These are phyloP conservation scores for Agrotis exclamationis DNA, from an alignment of 2,888 invertebrate genomes.

Conservation along the genomic window DNA sequence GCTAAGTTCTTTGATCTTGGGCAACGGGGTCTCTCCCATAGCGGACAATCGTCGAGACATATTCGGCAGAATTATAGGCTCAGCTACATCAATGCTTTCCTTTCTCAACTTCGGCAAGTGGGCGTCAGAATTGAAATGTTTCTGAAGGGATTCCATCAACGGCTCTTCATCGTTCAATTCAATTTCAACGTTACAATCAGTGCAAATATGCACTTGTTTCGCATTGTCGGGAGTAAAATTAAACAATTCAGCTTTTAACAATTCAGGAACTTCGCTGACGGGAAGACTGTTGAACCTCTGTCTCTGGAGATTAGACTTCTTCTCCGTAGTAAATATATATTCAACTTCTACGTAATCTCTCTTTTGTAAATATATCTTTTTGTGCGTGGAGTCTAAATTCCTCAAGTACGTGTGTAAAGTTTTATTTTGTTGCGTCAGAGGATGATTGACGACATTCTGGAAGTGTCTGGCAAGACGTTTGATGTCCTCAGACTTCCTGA, in stretches of 20 bases:
- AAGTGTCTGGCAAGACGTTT: slow-evolving; percentile 84
- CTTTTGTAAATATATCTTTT: slow-evolving; percentile 79
- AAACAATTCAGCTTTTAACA: slow-evolving; percentile 83
- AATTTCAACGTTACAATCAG: slow-evolving; percentile 86
- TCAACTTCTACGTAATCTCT: slow-evolving; percentile 86
- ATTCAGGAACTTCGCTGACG: slow-evolving; percentile 86
- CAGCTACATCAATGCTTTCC: slow-evolving; percentile 86
- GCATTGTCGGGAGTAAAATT: slow-evolving; percentile 77
- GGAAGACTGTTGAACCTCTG: slow-evolving; percentile 88
- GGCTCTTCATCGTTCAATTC: slow-evolving; percentile 86
- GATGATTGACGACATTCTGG: slow-evolving; percentile 80
- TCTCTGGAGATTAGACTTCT: slow-evolving; percentile 85
- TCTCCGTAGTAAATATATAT: slow-evolving; percentile 88
- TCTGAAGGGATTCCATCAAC: slow-evolving; percentile 86
- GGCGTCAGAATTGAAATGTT: slow-evolving; percentile 83
- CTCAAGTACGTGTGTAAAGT: slow-evolving; percentile 78
- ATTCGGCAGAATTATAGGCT: slow-evolving; percentile 84
- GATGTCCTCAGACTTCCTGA: slow-evolving; percentile 84
- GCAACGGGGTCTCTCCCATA: slow-evolving; percentile 79
- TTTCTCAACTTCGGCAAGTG: slow-evolving; percentile 85
- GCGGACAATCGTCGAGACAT: slow-evolving; percentile 87
- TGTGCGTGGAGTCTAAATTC: slow-evolving; percentile 80
- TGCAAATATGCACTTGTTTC: slow-evolving; percentile 87
- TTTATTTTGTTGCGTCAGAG: slow-evolving; percentile 77
- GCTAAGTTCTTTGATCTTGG: slow-evolving; percentile 77